A percentile compares a stretch with the other conserved stretches of the same genome.
Conservation (phyloP, 2,888 invertebrate genomes). For the Muscina levida region DNA sequence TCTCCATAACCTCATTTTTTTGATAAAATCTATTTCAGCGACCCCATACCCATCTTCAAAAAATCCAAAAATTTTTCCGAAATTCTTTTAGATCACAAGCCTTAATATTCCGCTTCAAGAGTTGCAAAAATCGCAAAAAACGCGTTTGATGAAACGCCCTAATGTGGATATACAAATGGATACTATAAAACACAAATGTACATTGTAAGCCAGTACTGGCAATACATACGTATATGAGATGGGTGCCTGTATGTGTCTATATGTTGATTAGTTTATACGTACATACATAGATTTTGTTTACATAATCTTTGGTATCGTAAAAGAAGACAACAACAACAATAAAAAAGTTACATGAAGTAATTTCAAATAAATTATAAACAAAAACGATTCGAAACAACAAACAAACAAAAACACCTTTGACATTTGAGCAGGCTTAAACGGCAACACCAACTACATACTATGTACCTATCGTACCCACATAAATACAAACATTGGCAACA, state of each 20-base stretch:
- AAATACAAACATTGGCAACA: not conserved
- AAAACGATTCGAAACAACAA: not conserved
- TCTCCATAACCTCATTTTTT: no score
- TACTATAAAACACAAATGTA: no score
- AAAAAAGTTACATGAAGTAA: conserved; percentile 34
- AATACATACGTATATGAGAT: not conserved
- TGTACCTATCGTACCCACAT: no score
- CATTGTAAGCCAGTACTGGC: no score
- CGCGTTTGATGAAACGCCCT: no score
- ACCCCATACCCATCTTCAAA: no score
- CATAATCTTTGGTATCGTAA: conserved; percentile 47
- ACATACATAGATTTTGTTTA: conserved; percentile 39
- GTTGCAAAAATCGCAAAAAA: no score
- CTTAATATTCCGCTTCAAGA: no score
- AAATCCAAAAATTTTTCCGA: no score
- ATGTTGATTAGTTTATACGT: no score
- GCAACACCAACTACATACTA: not conserved
- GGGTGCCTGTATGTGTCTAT: not conserved
- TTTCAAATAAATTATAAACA: conserved; percentile 21
- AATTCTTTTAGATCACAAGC: no score
- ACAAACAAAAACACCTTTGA: conserved; percentile 57
- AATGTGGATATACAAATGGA: not conserved
- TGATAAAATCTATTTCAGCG: no score
- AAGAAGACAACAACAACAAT: conserved; percentile 25
- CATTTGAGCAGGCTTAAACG: conserved; percentile 50